Percentiles rank a stretch among this genome's conserved stretches.
phyloP scores from a whole-genome alignment of 2,888 invertebrate genomes.

The Marasmarcha lunaedactyla region DNA sequence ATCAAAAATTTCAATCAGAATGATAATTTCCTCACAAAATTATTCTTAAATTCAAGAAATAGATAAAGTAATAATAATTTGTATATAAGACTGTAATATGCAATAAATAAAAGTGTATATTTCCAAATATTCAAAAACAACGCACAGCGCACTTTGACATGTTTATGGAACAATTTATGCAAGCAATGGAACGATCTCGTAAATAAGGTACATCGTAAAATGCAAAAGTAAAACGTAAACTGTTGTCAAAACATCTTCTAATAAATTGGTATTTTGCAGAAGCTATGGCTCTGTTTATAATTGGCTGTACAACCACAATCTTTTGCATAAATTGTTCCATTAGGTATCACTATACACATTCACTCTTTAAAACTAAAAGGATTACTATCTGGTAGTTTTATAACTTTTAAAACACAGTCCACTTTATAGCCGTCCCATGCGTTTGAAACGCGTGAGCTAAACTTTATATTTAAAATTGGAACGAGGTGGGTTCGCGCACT shows the following conservation, averaged over 20 bases:
- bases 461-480: slow-evolving; percentile 43
- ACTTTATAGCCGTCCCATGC: slow-evolving; percentile 23
- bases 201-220: slow-evolving; percentile 1
- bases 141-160: neutral
- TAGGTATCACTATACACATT: neutral
- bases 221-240: neutral
- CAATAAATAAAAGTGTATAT: slow-evolving; percentile 8
- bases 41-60: slow-evolving; percentile 33
- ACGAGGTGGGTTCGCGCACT: slow-evolving; percentile 46
- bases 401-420: slow-evolving; percentile 27
- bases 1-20: neutral
- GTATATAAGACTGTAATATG: slow-evolving; percentile 13
- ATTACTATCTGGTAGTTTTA: slow-evolving; percentile 18
- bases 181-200: neutral
- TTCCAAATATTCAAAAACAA: slow-evolving; percentile 2
- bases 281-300: neutral
- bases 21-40: slow-evolving; percentile 15
- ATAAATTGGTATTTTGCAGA: neutral
- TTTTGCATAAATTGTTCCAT: neutral
- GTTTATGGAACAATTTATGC: slow-evolving; percentile 1
- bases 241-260: neutral
- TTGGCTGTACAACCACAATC: neutral
- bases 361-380: slow-evolving; percentile 6
- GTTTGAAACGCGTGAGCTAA: slow-evolving; percentile 33
- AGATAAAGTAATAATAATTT: slow-evolving; percentile 9